Percentiles rank a stretch among this genome's conserved stretches.
phyloP scores from a whole-genome alignment of 2,888 invertebrate genomes.

The Hipparchia sbordonii region DNA sequence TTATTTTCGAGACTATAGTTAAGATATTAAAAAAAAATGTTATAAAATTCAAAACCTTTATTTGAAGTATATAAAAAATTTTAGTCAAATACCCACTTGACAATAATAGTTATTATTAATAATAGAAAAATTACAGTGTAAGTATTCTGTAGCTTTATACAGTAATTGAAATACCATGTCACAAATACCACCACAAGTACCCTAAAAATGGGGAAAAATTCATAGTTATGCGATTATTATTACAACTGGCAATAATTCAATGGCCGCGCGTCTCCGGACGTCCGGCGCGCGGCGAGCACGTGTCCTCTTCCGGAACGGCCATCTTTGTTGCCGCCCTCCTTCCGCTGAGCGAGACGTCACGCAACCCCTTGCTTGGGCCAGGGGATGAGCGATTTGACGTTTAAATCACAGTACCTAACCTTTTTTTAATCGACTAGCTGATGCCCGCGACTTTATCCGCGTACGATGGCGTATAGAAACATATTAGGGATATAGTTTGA shows the following conservation, averaged over 20 bases:
- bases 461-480: too few species aligned
- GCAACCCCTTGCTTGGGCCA: constrained; percentile 74
- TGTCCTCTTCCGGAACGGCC: constrained; percentile 78
- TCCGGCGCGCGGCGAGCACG: constrained; percentile 78
- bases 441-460: too few species aligned
- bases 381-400: constrained; percentile 39
- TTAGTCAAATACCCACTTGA: too few species aligned
- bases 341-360: constrained; percentile 68
- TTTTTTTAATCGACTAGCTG: too few species aligned
- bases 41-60: too few species aligned
- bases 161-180: constrained; percentile 34
- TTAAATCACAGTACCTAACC: background rate
- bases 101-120: too few species aligned
- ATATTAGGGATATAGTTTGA: too few species aligned
- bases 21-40: too few species aligned
- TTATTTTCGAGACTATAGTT: too few species aligned
- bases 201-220: constrained; percentile 39
- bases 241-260: constrained; percentile 74
- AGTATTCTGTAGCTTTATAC: constrained; percentile 2
- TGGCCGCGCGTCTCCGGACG: constrained; percentile 69
- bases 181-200: constrained; percentile 29
- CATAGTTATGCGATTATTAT: constrained; percentile 53
- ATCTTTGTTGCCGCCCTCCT: constrained; percentile 71
- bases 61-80: too few species aligned
- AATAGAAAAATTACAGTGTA: too few species aligned